These are phyloP conservation scores for Pycnomerus fuliginosus DNA, from an alignment of 2,888 invertebrate species.

Conservation along the genomic window DNA sequence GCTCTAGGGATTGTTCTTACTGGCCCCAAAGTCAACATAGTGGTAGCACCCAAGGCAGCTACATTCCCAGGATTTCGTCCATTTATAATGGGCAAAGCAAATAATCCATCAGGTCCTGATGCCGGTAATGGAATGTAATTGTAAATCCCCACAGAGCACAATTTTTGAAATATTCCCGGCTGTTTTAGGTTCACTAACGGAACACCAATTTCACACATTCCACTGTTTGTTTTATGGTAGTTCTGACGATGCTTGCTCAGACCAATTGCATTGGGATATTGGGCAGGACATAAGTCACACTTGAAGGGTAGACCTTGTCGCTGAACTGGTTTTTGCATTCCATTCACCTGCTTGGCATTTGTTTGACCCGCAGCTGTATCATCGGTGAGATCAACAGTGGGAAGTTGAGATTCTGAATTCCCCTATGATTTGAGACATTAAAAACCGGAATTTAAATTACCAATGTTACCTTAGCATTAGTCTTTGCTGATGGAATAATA, in stretches of 20 bases:
- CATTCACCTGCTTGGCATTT: too few species aligned
- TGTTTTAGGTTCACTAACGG: slow-evolving; percentile 73
- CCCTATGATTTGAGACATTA: too few species aligned
- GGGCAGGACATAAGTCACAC: slow-evolving; percentile 71
- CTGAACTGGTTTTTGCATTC: slow-evolving; percentile 10
- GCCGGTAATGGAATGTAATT: slow-evolving; percentile 74
- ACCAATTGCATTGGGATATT: slow-evolving; percentile 65
- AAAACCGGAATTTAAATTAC: too few species aligned
- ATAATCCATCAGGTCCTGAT: slow-evolving; percentile 58
- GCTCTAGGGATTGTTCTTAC: slow-evolving; percentile 52
- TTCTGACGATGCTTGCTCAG: slow-evolving; percentile 65
- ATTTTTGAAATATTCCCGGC: slow-evolving; percentile 63
- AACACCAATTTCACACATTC: slow-evolving; percentile 66
- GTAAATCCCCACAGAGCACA: slow-evolving; percentile 68
- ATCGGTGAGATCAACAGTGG: slow-evolving; percentile 58
- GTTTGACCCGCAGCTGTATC: slow-evolving; percentile 38
- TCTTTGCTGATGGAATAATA: slow-evolving; percentile 57
- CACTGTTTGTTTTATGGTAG: slow-evolving; percentile 56
- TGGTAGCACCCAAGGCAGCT: slow-evolving; percentile 66
- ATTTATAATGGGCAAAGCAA: slow-evolving; percentile 66
- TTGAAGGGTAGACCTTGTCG: slow-evolving; percentile 52
- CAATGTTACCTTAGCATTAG: slow-evolving; percentile 5
- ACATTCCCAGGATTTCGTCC: slow-evolving; percentile 42
- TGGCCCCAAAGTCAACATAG: slow-evolving; percentile 71
- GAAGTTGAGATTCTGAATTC: slow-evolving; percentile 41